Conservation (phyloP, 2,797 vertebrate genomes). For the Rhodeus uyekii region DNA sequence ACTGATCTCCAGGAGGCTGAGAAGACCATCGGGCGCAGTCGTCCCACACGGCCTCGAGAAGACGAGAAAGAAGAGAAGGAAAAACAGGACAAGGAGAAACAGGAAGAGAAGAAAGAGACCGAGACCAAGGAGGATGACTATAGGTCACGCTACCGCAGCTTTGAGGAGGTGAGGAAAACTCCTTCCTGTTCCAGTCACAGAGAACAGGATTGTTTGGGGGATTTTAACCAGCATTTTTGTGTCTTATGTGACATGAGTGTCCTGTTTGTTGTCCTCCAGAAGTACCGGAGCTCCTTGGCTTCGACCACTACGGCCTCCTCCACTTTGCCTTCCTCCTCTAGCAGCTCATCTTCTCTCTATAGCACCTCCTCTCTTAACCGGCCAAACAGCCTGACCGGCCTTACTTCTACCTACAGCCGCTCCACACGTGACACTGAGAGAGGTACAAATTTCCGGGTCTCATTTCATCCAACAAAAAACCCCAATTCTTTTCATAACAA, state of each 20-base stretch:
- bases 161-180: constrained; percentile 83
- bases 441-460: constrained; percentile 71
- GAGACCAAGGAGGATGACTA: constrained; percentile 95
- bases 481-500: background rate
- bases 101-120: constrained; percentile 91
- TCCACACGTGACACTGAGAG: constrained; percentile 88
- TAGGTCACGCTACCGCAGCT: constrained; percentile 89
- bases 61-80: constrained; percentile 95
- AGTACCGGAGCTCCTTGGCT: constrained; percentile 81
- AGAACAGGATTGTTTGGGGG: background rate
- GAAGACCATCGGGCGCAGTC: constrained; percentile 94
- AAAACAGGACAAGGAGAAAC: constrained; percentile 95
- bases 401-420: constrained; percentile 93
- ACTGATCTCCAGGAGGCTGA: constrained; percentile 99
- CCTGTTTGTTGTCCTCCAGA: constrained; percentile 65
- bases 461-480: background rate
- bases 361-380: constrained; percentile 85
- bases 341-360: constrained; percentile 66
- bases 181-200: too few relatives aligned
- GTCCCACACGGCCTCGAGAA: constrained; percentile 84
- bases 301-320: constrained; percentile 81
- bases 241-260: background rate
- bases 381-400: constrained; percentile 93
- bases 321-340: constrained; percentile 79
- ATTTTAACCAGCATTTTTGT: background rate